A percentile compares a stretch with the other conserved stretches of the same genome.
Evolutionary conservation across 2,113 vertebrate species (phyloP).

Genomic region (Cavia aperea): DNA sequence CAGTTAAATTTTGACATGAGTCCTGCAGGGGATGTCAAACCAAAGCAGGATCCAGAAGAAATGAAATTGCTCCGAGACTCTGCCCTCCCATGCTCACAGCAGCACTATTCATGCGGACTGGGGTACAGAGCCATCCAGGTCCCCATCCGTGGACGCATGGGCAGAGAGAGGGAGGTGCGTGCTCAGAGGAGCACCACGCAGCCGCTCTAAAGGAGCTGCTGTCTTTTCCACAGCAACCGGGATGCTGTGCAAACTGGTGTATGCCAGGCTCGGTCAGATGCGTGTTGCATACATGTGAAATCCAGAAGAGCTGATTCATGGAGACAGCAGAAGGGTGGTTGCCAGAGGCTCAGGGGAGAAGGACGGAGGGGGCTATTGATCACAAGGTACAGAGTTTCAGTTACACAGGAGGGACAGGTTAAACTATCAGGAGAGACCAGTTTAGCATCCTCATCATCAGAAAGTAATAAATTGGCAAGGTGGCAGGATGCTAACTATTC

Average conservation of each 20-base stretch:
- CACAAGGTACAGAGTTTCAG: neutral
- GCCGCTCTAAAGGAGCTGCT: neutral
- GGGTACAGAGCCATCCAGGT: too few species aligned
- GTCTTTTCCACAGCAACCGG: neutral
- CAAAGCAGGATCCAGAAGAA: neutral
- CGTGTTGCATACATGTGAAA: neutral
- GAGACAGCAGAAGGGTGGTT: neutral
- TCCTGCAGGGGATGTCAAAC: neutral
- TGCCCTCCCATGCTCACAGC: accelerated
- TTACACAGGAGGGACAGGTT: neutral
- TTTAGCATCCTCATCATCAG: neutral
- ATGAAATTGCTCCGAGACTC: too few species aligned
- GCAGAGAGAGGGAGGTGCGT: neutral
- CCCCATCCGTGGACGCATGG: neutral
- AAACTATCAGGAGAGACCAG: too few species aligned
- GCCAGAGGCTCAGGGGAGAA: neutral
- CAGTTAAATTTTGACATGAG: neutral
- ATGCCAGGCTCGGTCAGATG: neutral
- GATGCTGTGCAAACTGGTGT: neutral
- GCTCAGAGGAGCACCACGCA: neutral
- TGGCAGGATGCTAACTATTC: neutral
- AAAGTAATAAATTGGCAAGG: neutral
- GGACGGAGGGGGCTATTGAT: neutral
- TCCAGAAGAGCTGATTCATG: too few species aligned
- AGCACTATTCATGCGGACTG: neutral